phyloP scores from a whole-genome alignment of 2,888 invertebrate genomes.

The Hemaris fuciformis region DNA sequence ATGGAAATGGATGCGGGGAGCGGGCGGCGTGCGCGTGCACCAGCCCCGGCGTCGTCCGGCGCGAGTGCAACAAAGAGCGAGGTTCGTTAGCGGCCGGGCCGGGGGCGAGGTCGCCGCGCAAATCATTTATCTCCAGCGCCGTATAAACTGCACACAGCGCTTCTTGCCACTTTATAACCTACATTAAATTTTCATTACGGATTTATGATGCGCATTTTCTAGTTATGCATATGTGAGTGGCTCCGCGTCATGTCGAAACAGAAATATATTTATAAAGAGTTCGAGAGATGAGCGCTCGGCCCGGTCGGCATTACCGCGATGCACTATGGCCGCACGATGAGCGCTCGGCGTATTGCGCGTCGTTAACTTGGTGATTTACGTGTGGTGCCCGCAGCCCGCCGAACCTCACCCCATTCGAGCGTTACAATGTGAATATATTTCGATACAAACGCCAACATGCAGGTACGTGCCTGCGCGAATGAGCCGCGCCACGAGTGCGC shows the following conservation, averaged over 20 bases:
- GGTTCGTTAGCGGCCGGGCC: constrained; percentile 64
- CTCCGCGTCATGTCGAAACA: constrained; percentile 21
- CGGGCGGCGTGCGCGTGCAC: constrained; percentile 48
- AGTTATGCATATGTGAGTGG: constrained; percentile 27
- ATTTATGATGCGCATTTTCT: constrained; percentile 23
- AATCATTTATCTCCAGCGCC: constrained; percentile 57
- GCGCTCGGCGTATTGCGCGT: constrained; percentile 60
- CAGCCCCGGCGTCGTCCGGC: constrained; percentile 47
- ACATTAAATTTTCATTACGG: constrained; percentile 5
- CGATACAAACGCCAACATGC: constrained; percentile 22
- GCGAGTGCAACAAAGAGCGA: constrained; percentile 66
- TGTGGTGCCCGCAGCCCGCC: constrained; percentile 50
- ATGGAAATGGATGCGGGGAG: constrained; percentile 43
- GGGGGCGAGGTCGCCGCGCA: constrained; percentile 69
- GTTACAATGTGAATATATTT: constrained; percentile 16
- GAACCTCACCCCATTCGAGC: constrained; percentile 59
- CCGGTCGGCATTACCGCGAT: constrained; percentile 34
- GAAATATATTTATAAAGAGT: constrained; percentile 30
- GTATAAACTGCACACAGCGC: constrained; percentile 29
- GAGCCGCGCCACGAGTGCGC: constrained; percentile 34
- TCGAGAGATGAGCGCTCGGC: constrained; percentile 48
- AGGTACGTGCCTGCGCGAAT: constrained; percentile 57
- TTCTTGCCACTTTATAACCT: constrained; percentile 36
- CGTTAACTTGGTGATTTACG: constrained; percentile 71
- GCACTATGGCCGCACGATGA: constrained; percentile 32